Evolutionary conservation across 1,140 invertebrate genomes (phyloP).

Genomic region (Drosophila miranda): DNA sequence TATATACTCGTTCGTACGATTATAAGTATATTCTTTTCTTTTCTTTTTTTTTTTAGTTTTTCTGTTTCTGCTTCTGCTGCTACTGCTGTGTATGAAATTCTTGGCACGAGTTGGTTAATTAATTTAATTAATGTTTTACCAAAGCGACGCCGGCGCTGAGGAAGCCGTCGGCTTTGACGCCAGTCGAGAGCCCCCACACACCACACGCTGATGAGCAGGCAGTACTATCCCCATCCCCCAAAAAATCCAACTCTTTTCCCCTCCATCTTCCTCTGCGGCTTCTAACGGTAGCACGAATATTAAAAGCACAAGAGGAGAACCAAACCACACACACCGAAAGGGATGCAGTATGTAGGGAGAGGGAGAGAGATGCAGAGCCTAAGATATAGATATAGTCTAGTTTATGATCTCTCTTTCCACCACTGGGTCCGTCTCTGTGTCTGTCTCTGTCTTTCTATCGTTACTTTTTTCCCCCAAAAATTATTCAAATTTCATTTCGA

Average conservation of each 20-base stretch:
- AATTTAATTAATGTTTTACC: constrained; percentile 80
- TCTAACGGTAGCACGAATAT: constrained; percentile 73
- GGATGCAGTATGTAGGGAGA: neutral
- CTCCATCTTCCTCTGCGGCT: constrained; percentile 12
- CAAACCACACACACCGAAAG: constrained; percentile 24
- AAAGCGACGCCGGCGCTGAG: constrained; percentile 59
- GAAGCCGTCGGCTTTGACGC: constrained; percentile 42
- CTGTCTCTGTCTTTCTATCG: neutral
- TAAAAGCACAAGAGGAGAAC: constrained; percentile 32
- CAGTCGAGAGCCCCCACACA: neutral
- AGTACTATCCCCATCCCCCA: constrained; percentile 13
- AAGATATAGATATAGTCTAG: constrained; percentile 26
- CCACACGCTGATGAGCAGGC: constrained; percentile 12
- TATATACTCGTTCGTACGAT: constrained; percentile 2
- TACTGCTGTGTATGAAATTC: constrained; percentile 45
- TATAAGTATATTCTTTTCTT: constrained; percentile 22
- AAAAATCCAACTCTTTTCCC: constrained; percentile 34
- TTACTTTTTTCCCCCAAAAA: constrained; percentile 10
- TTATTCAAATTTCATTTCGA: constrained; percentile 63
- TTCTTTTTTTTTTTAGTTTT: constrained; percentile 1
- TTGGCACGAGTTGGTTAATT: constrained; percentile 80
- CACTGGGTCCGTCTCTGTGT: too few relatives aligned
- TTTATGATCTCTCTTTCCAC: constrained; percentile 17
- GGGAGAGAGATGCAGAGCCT: constrained; percentile 1
- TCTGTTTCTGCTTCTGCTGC: constrained; percentile 24